Conservation (phyloP, 2,888 invertebrate genomes). For the Zelleria hepariella region DNA sequence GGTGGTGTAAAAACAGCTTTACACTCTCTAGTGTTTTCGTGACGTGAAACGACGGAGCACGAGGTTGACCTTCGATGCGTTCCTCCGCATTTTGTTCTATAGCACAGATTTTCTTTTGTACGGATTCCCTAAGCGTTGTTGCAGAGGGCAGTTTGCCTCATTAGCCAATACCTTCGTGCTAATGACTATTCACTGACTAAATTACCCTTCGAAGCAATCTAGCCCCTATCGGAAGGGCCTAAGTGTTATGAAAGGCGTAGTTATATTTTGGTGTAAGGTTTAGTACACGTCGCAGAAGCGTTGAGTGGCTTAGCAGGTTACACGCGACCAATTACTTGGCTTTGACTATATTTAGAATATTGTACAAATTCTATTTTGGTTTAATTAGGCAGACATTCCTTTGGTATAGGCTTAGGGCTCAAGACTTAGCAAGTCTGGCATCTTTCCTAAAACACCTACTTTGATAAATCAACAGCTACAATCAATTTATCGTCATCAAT, state of each 20-base stretch:
- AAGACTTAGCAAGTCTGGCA: too few relatives aligned
- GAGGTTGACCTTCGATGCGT: neutral
- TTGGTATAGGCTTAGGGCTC: neutral
- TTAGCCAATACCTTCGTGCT: neutral
- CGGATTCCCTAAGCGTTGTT: neutral
- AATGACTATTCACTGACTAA: neutral
- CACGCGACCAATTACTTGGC: neutral
- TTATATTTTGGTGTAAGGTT: neutral
- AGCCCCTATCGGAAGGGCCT: neutral
- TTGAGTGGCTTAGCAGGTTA: neutral
- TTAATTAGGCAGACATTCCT: neutral
- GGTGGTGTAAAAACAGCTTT: too few relatives aligned
- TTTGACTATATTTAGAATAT: neutral
- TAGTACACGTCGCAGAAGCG: neutral
- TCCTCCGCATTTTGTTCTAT: neutral
- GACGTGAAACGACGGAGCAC: too few relatives aligned
- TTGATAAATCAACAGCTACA: too few relatives aligned
- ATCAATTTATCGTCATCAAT: too few relatives aligned
- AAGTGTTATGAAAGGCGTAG: neutral
- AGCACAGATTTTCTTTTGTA: neutral
- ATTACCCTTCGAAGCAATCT: neutral
- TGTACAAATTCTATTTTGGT: neutral
- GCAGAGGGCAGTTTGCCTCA: neutral
- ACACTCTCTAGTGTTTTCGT: too few relatives aligned
- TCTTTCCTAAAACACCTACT: too few relatives aligned